These are phyloP conservation scores for Drosophila macrospina DNA, from an alignment of 2,888 invertebrate species.

Conservation along the genomic window DNA sequence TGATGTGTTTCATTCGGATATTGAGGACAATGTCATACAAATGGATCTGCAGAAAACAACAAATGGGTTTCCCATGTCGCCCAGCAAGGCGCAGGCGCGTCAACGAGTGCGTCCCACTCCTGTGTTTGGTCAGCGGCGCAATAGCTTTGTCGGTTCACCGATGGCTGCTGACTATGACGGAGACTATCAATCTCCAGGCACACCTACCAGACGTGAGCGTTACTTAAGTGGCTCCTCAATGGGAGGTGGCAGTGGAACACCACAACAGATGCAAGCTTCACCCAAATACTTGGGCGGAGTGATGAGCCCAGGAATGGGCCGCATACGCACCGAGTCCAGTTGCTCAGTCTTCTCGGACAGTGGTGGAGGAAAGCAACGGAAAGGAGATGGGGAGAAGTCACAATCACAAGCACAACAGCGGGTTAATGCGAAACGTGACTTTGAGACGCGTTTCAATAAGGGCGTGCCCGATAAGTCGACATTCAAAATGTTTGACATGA, in stretches of 20 bases:
- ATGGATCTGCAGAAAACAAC: constrained; percentile 80
- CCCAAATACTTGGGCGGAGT: constrained; percentile 74
- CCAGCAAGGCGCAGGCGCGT: constrained; percentile 88
- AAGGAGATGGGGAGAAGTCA: constrained; percentile 84
- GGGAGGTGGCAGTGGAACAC: constrained; percentile 25
- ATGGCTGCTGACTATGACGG: constrained; percentile 62
- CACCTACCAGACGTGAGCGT: constrained; percentile 74
- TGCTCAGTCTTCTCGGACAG: constrained; percentile 84
- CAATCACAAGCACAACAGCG: constrained; percentile 86
- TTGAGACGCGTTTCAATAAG: constrained; percentile 78
- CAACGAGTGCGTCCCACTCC: constrained; percentile 90
- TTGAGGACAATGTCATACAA: constrained; percentile 83
- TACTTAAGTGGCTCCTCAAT: constrained; percentile 76
- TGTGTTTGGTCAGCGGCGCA: constrained; percentile 88
- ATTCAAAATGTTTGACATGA: constrained; percentile 96
- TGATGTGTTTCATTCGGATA: constrained; percentile 77
- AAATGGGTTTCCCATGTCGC: constrained; percentile 77
- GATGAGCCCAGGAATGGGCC: constrained; percentile 74
- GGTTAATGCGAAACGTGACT: constrained; percentile 78
- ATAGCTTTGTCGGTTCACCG: constrained; percentile 87
- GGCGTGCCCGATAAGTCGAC: constrained; percentile 87
- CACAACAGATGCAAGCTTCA: constrained; percentile 54
- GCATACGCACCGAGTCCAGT: constrained; percentile 85
- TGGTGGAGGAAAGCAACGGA: constrained; percentile 79
- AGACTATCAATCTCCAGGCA: constrained; percentile 63